Evolutionary conservation across 35 echinoderm and acorn worm genomes (phyloP), one percentile per base, ranked within the genome.

Genomic region (Apostichopus parvimensis): DNA sequence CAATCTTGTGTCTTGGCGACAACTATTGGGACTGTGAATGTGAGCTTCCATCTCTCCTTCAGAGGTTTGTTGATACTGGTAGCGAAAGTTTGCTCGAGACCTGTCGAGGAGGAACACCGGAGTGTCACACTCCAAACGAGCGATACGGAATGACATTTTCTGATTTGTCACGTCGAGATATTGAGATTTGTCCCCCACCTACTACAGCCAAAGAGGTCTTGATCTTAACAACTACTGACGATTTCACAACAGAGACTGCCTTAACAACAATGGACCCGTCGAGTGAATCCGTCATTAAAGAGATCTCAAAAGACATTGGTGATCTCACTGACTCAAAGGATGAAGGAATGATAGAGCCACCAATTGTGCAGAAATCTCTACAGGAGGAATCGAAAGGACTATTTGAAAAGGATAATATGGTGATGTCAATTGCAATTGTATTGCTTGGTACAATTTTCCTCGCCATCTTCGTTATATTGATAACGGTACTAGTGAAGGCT

Each of bases 1-100:
- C 81, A 1, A 52, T 84, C 6, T 17, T 84, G 8, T 84, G 81
- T 84, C 55, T 84, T 17, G 81, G 81, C 15, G 54, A 84, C 81
- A 84, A 84, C 15, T 55, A 84, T 22, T 84, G 81, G 81, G 54
- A 21, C 7, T 84, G 81, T 6, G 54, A 18, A 14, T 84, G 81
- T 22, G 9, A 56, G 2, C 54, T 84, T n/a, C 54, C 20, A 8
- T 58, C 55, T 59, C 55, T 59, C 17, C 54, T 84, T 17, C 13
- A 12, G 15, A 58, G 81, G 81, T 84, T 84, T 52, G 4, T 84
- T 10, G 18, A 25, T 55, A 3, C 54, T 9, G 52, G 24, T 15
- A 20, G 81, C 4, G 12, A 59, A 3, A 55, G 17, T 6, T 58
- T 56, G 81, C 55, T 59, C 57, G 6, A 57, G 7, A 84, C 57